Evolutionary conservation across 2,113 vertebrate genomes (phyloP), one percentile per base, ranked within the genome.

Genomic region (Ceratotherium simum): DNA sequence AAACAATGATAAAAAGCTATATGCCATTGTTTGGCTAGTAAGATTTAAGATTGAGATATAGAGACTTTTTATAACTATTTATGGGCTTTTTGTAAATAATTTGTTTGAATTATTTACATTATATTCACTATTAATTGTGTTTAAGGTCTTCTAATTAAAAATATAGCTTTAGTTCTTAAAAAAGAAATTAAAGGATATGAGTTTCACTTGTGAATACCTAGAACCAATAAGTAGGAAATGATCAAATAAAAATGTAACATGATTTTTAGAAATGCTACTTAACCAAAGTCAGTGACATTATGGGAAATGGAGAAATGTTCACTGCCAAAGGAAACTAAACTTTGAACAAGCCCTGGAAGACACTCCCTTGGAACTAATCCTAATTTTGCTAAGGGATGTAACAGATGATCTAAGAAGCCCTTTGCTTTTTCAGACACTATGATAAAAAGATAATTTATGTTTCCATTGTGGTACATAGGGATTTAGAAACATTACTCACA

Each of bases 401-500:
- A 95, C 54, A 86, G 85, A 95, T 96, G 95, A 97, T 93, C 39
- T 78, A 87, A 93, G 78, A 95, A 36, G 51, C 87, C 16, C 18
- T 96, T 72, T 88, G 36, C 20, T 90, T 97, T 54, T 48, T 62
- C 75, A 18, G 95, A 83, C 27, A 31, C 25, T 84, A 27, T 56
- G 56, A 70, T 72, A 48, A 79, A 65, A 80, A 83, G 86, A 79
- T 90, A 75, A 95, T 90, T 95, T n/a, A 10, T 90, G 36, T 83
- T 95, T 96, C 70, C 27, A 65, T 67, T 83, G 80, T 83, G 80
- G 10, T 85, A 42, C 18, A 8, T 48, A 88, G 48, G 65, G 36
- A 95, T 97, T 96, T 95, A 96, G 90, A 85, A 51, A 79, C 69
- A 95, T 97, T 83, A 94, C 75, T 96, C 48, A 94, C 17, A 60